Evolutionary conservation across 2,888 invertebrate genomes (phyloP).

Genomic region (Griposia aprilina): DNA sequence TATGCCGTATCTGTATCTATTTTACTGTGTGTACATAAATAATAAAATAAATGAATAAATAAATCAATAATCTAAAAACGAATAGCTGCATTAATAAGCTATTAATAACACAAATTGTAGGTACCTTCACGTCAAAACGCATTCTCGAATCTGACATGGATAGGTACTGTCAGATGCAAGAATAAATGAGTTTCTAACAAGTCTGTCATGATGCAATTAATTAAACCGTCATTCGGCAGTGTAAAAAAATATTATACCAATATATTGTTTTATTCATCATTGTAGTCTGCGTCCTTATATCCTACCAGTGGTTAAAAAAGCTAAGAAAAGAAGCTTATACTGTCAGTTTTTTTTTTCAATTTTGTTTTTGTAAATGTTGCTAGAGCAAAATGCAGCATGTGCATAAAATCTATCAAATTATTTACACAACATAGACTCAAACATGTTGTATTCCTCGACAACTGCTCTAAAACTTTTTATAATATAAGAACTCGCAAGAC

Average conservation of each 20-base stretch:
- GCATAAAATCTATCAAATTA: background rate
- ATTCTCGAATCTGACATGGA: background rate
- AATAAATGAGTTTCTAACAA: constrained; percentile 1
- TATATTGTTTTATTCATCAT: background rate
- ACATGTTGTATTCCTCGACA: constrained; percentile 3
- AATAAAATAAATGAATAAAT: no score
- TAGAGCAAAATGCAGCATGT: background rate
- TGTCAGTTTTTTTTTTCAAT: background rate
- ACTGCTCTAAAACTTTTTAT: constrained; percentile 9
- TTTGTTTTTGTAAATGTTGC: background rate
- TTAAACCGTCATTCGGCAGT: constrained; percentile 5
- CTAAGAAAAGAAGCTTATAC: background rate
- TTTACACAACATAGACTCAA: background rate
- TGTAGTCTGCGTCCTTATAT: background rate
- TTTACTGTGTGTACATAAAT: no score
- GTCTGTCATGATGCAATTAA: constrained; percentile 15
- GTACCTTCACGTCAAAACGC: background rate
- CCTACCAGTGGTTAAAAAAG: background rate
- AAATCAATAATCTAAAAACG: background rate
- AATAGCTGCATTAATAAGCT: constrained; percentile 8
- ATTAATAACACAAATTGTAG: background rate
- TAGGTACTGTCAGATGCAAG: background rate
- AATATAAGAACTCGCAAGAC: background rate
- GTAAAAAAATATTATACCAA: no score
- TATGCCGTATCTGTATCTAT: no score